Percentiles rank a stretch among this genome's conserved stretches.
phyloP scores from a whole-genome alignment of 1,140 invertebrate species.

The Muscidifurax raptorellus region DNA sequence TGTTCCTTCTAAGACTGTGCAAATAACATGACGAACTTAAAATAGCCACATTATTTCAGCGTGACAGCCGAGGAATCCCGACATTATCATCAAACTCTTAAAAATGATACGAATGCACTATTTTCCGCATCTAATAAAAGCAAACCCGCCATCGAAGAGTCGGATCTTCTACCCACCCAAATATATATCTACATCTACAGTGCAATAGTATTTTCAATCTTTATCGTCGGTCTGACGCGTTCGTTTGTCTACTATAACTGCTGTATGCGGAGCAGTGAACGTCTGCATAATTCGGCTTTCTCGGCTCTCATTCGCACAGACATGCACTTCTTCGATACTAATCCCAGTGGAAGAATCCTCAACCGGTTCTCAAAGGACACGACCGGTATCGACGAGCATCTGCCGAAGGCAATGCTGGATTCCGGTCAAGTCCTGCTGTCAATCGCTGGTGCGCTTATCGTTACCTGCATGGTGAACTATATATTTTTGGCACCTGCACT shows the following conservation, averaged over 20 bases:
- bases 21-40: not conserved
- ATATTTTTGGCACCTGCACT: slow-evolving; percentile 82
- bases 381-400: slow-evolving; percentile 87
- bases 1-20: not conserved
- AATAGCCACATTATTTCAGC: slow-evolving; percentile 70
- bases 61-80: slow-evolving; percentile 15
- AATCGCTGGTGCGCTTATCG: slow-evolving; percentile 77
- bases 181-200: slow-evolving; percentile 74
- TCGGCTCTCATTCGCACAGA: slow-evolving; percentile 72
- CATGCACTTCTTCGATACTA: slow-evolving; percentile 87
- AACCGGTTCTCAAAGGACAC: slow-evolving; percentile 86
- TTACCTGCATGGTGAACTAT: slow-evolving; percentile 83
- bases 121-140: not conserved
- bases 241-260: slow-evolving; percentile 79
- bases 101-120: not conserved
- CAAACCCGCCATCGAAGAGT: not conserved
- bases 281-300: slow-evolving; percentile 82
- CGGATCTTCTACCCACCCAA: slow-evolving; percentile 51
- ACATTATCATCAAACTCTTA: not conserved
- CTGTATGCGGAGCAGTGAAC: slow-evolving; percentile 79
- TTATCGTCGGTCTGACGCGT: slow-evolving; percentile 69
- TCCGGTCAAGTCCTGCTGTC: slow-evolving; percentile 81
- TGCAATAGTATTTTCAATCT: slow-evolving; percentile 70
- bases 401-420: slow-evolving; percentile 86
- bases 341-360: slow-evolving; percentile 82